Evolutionary conservation across 1,140 invertebrate species (phyloP).

Genomic region (Habropoda laboriosa): DNA sequence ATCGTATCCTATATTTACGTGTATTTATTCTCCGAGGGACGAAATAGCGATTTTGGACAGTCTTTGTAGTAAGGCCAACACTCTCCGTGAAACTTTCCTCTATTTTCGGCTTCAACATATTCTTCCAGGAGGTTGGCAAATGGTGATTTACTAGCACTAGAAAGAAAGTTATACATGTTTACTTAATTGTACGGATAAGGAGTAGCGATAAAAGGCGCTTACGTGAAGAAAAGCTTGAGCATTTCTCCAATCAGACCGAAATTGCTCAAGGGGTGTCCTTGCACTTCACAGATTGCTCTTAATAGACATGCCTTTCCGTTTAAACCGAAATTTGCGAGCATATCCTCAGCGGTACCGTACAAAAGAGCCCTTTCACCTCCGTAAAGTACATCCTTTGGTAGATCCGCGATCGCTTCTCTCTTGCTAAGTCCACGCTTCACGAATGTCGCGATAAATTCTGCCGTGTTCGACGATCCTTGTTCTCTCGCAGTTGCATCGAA

Average conservation of each 20-base stretch:
- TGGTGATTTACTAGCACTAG: slow-evolving; percentile 90
- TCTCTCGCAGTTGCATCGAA: slow-evolving; percentile 87
- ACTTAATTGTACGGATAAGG: neutral
- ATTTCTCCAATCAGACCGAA: slow-evolving; percentile 91
- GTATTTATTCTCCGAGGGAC: slow-evolving; percentile 85
- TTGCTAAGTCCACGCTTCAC: slow-evolving; percentile 86
- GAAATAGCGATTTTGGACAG: slow-evolving; percentile 91
- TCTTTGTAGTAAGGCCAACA: slow-evolving; percentile 92
- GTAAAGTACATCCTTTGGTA: slow-evolving; percentile 84
- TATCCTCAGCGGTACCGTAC: slow-evolving; percentile 89
- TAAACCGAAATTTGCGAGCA: slow-evolving; percentile 88
- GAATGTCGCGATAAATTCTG: slow-evolving; percentile 88
- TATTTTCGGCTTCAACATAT: slow-evolving; percentile 89
- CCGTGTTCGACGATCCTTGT: slow-evolving; percentile 85
- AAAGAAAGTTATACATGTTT: slow-evolving; percentile 54
- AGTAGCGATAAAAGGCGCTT: slow-evolving; percentile 72
- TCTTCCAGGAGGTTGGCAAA: slow-evolving; percentile 87
- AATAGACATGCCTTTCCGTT: slow-evolving; percentile 91
- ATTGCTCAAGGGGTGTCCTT: slow-evolving; percentile 88
- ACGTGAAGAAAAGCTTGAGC: slow-evolving; percentile 91
- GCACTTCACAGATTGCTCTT: slow-evolving; percentile 92
- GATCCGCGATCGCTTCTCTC: slow-evolving; percentile 78
- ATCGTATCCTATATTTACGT: slow-evolving; percentile 84
- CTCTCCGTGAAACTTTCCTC: slow-evolving; percentile 89
- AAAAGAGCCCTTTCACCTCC: slow-evolving; percentile 90